phyloP scores from a whole-genome alignment of 1,140 invertebrate genomes.

The Micrasema minimum region DNA sequence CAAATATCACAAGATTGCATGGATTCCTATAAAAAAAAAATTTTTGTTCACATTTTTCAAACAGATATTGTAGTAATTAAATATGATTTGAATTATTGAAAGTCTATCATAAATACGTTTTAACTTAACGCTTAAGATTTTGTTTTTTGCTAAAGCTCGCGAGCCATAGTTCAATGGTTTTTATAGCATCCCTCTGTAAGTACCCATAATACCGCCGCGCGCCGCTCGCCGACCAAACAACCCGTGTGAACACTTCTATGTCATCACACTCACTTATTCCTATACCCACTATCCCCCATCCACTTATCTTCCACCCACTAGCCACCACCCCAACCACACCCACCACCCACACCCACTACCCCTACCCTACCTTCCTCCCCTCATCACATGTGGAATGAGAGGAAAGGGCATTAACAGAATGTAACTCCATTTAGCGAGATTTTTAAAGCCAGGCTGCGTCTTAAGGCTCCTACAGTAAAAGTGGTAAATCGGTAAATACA shows the following conservation, averaged over 20 bases:
- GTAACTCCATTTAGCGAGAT: neutral
- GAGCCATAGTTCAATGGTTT: too few species aligned
- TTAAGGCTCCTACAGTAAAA: neutral
- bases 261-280: slow-evolving; percentile 38
- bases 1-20: too few species aligned
- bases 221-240: slow-evolving; percentile 31
- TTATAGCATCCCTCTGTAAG: neutral
- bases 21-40: too few species aligned
- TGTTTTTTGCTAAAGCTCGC: too few species aligned
- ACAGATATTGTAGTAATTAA: too few species aligned
- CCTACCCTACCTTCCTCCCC: neutral
- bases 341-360: slow-evolving; percentile 1
- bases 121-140: too few species aligned
- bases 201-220: slow-evolving; percentile 25
- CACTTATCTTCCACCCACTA: neutral
- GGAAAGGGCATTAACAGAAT: slow-evolving; percentile 7
- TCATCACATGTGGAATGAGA: neutral
- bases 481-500: too few species aligned
- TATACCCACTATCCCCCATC: neutral
- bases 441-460: neutral
- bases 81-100: too few species aligned
- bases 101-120: too few species aligned
- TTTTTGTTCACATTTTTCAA: too few species aligned
- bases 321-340: neutral
- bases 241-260: slow-evolving; percentile 29